These are phyloP conservation scores for Mus minutoides DNA, from an alignment of 2,797 vertebrate species.

Conservation along the genomic window DNA sequence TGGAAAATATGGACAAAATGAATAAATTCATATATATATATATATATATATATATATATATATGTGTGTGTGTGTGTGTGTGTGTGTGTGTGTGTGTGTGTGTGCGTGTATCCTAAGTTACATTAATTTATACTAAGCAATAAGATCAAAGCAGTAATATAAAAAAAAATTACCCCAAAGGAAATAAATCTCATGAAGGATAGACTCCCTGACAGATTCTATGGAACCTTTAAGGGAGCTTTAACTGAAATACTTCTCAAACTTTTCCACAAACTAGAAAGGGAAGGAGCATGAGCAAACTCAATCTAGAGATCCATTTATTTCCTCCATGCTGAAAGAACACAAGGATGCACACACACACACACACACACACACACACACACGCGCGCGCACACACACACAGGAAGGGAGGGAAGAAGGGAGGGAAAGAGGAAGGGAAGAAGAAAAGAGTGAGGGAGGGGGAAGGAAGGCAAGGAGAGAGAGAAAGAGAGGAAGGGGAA, in stretches of 20 bases:
- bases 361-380: neutral
- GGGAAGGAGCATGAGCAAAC: neutral
- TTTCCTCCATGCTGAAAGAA: neutral
- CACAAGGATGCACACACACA: neutral
- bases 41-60: too few species aligned
- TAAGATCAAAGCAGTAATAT: neutral
- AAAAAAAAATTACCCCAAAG: neutral
- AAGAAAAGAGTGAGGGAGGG: too few species aligned
- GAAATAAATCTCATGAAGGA: neutral
- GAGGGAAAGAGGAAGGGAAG: too few species aligned
- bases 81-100: too few species aligned
- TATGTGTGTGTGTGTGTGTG: too few species aligned
- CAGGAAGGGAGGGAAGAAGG: fast-evolving
- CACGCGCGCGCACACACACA: neutral
- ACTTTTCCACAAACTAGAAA: neutral
- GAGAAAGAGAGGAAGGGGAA: too few species aligned
- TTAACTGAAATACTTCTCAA: neutral
- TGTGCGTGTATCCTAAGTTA: too few species aligned
- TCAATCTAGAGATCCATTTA: neutral
- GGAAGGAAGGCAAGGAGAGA: too few species aligned
- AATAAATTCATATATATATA: too few species aligned
- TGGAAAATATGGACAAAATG: neutral
- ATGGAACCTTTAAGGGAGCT: neutral
- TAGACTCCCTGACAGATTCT: neutral
- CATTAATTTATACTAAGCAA: neutral